Evolutionary conservation across 1,140 invertebrate species (phyloP).

Genomic region (Temnothorax longispinosus): DNA sequence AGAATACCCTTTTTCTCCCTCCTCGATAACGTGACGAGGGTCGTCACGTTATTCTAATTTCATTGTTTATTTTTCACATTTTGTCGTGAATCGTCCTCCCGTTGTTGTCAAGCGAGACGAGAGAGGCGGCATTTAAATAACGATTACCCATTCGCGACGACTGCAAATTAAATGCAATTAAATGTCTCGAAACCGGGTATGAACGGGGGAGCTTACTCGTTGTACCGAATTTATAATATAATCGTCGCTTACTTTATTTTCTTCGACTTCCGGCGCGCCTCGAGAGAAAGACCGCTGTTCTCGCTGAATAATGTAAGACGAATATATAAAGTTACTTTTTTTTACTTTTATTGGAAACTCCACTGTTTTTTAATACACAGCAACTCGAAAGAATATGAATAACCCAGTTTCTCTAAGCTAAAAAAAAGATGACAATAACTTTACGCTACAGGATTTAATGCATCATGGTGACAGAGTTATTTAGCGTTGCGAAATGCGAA

Average conservation of each 20-base stretch:
- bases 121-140: conserved; percentile 45
- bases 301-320: conserved; percentile 42
- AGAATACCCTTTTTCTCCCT: not conserved
- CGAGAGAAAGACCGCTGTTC: not conserved
- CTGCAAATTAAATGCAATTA: conserved; percentile 59
- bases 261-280: not conserved
- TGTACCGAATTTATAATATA: conserved; percentile 52
- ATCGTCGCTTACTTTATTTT: conserved; percentile 27
- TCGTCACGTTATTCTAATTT: conserved; percentile 52
- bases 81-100: conserved; percentile 42
- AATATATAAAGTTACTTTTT: conserved; percentile 2
- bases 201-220: not conserved
- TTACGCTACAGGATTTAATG: not conserved
- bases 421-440: not conserved
- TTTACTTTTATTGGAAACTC: conserved; percentile 13
- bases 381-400: conserved; percentile 15
- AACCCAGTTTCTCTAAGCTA: not conserved
- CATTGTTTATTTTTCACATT: conserved; percentile 45
- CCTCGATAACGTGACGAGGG: not conserved
- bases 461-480: not conserved
- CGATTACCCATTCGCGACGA: conserved; percentile 51
- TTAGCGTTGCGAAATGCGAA: not conserved
- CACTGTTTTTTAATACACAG: conserved; percentile 29
- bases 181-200: conserved; percentile 28
- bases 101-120: conserved; percentile 12